Base-by-base conservation (phyloP, 2,797 vertebrate species). In the Gallinago nigripennis region DNA sequence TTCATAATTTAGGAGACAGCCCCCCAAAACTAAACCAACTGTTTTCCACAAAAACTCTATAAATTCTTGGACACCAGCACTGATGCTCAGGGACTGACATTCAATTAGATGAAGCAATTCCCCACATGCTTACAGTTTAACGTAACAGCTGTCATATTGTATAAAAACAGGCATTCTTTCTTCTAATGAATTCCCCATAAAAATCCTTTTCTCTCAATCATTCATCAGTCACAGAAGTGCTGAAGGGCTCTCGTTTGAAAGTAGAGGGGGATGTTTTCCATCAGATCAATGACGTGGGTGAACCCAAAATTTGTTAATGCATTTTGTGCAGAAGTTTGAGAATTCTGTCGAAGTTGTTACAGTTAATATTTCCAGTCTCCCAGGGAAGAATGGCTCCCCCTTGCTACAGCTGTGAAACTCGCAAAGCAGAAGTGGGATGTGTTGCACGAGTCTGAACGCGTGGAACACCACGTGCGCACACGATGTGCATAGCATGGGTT, bases 371-470 rank as follows among this genome's bases (percentile, higher is more conserved):
- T 43, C 53, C 23, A 9, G 45, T 35, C 54, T 66, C 12, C 41
- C 25, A 30, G 43, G 54, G 43, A 48, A 78, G 50, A 88, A 53
- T 17, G 30, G 16, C 27, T 41, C 3, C n/a, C 30, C 33, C 31
- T 57, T 51, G 48, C 37, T 51, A 45, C 21, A 41, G 17, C 20
- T 17, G 25, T 68, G 35, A 50, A 71, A 57, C 19, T 53, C 2
- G 0, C 10, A 57, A 43, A 77, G 76, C 43, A 43, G 13, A 81
- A 77, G 30, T 8, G 33, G 58, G 37, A 48, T 11, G 33, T 0
- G 1, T n/a, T 2, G 1, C 30, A 30, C 1, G 5, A 46, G 6
- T 51, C 80, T 68, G 2, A 25, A 48, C 11, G 27, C 24, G 33
- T 33, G 27, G 11, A 50, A 31, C 37, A 54, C 23, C 25, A 53